phyloP scores from a whole-genome alignment of 2,797 vertebrate genomes.

The Centropyge bicolor region DNA sequence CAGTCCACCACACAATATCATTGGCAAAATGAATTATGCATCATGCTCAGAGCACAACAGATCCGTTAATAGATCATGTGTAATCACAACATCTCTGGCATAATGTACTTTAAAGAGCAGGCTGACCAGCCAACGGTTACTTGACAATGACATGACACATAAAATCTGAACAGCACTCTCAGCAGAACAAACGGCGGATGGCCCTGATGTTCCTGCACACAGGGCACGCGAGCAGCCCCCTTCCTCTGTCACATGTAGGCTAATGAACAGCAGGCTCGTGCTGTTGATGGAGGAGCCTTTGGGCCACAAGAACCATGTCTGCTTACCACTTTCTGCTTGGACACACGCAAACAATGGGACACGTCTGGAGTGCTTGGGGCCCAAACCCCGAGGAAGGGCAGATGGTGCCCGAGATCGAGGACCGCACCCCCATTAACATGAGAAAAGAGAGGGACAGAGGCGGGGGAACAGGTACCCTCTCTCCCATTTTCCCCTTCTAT shows the following conservation, averaged over 20 bases:
- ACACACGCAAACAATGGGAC: constrained; percentile 82
- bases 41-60: background rate
- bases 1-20: background rate
- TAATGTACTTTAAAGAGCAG: constrained; percentile 3
- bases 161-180: constrained; percentile 29
- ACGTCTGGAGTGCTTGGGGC: constrained; percentile 80
- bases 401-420: constrained; percentile 80
- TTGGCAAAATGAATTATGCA: constrained; percentile 14
- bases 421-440: constrained; percentile 79
- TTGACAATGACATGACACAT: constrained; percentile 46
- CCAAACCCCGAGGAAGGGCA: constrained; percentile 80
- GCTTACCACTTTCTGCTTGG: constrained; percentile 82
- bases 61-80: constrained; percentile 12
- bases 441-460: constrained; percentile 77
- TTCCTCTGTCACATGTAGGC: constrained; percentile 65
- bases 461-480: constrained; percentile 80
- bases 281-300: constrained; percentile 65
- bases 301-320: constrained; percentile 70
- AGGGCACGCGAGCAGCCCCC: constrained; percentile 71
- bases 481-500: constrained; percentile 53
- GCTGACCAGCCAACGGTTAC: constrained; percentile 45
- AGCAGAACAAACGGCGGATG: constrained; percentile 39
- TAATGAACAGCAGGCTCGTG: constrained; percentile 80
- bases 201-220: constrained; percentile 53
- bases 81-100: constrained; percentile 19